Percentiles rank a stretch among this genome's conserved stretches.
These are phyloP conservation scores for Chymomyza costata DNA, from an alignment of 1,140 invertebrate genomes.

Conservation along the genomic window DNA sequence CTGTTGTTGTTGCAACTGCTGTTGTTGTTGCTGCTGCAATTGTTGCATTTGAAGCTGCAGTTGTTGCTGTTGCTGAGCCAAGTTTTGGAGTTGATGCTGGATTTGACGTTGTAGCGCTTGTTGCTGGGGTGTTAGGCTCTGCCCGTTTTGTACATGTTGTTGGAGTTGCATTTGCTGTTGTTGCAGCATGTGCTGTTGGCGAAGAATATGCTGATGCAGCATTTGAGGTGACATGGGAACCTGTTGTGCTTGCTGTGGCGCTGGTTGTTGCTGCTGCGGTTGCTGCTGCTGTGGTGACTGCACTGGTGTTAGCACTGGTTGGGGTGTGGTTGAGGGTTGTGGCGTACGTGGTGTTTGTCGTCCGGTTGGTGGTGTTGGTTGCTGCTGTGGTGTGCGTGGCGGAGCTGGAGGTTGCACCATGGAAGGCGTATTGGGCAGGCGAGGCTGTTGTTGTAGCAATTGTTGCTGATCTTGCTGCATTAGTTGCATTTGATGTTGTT, in stretches of 20 bases:
- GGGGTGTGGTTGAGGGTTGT: conserved; percentile 51
- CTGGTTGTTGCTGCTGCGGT: conserved; percentile 41
- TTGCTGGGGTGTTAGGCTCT: conserved; percentile 59
- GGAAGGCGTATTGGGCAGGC: conserved; percentile 48
- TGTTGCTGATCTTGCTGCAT: conserved; percentile 41
- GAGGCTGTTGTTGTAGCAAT: conserved; percentile 17
- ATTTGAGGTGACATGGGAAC: conserved; percentile 65
- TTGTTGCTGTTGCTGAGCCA: conserved; percentile 54
- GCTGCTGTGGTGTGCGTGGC: conserved; percentile 4
- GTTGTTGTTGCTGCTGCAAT: conserved; percentile 3
- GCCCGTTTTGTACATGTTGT: conserved; percentile 67
- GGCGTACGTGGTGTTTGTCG: conserved; percentile 62
- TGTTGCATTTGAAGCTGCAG: conserved; percentile 19
- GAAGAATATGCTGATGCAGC: conserved; percentile 61
- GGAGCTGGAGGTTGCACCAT: conserved; percentile 24
- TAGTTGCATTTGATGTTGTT: conserved; percentile 42
- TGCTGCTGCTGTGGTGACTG: conserved; percentile 52
- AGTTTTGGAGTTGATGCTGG: conserved; percentile 41
- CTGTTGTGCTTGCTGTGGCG: conserved; percentile 34
- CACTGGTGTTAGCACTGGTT: conserved; percentile 23
- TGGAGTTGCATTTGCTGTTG: conserved; percentile 72
- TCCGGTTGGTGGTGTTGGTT: conserved; percentile 14
- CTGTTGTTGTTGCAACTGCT: conserved; percentile 41
- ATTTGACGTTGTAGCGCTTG: conserved; percentile 52
- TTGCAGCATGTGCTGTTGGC: conserved; percentile 57